These are phyloP conservation scores for Bombus terrestris DNA, from an alignment of 1,140 invertebrate species.

Conservation along the genomic window DNA sequence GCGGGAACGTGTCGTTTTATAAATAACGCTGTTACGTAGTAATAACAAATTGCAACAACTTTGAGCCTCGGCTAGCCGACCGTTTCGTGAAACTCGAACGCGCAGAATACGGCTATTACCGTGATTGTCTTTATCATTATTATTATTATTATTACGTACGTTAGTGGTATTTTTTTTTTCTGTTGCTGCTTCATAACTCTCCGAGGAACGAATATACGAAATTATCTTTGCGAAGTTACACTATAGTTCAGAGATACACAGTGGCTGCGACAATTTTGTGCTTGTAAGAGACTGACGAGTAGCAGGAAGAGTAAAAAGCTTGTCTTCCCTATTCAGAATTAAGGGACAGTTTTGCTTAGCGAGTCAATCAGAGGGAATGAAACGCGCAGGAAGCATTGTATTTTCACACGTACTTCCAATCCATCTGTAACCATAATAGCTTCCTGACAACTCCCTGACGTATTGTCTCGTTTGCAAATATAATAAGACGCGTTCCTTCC, in stretches of 20 bases:
- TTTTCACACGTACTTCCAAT: not conserved
- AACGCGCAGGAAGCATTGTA: not conserved
- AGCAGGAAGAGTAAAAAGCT: not conserved
- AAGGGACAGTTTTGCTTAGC: too few species aligned
- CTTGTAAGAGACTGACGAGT: not conserved
- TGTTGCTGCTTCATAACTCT: not conserved
- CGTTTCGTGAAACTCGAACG: not conserved
- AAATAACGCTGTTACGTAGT: slow-evolving; percentile 48
- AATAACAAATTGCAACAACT: slow-evolving; percentile 34
- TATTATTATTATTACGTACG: slow-evolving; percentile 4
- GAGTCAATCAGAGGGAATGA: too few species aligned
- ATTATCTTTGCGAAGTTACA: not conserved
- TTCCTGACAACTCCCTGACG: slow-evolving; percentile 4
- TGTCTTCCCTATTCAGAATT: not conserved
- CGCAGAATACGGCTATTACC: not conserved
- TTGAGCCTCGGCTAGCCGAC: not conserved
- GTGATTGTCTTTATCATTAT: slow-evolving; percentile 1
- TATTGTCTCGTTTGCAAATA: slow-evolving; percentile 31
- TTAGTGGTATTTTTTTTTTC: not conserved
- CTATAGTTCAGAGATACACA: not conserved
- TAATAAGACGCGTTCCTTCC: slow-evolving; percentile 8
- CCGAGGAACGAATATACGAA: not conserved
- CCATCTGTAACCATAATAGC: not conserved
- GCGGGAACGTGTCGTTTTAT: slow-evolving; percentile 62
- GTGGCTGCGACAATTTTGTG: not conserved